Evolutionary conservation across 2,113 vertebrate species (phyloP), one percentile per base, ranked within the genome.

Genomic region (Microcebus tavaratra): DNA sequence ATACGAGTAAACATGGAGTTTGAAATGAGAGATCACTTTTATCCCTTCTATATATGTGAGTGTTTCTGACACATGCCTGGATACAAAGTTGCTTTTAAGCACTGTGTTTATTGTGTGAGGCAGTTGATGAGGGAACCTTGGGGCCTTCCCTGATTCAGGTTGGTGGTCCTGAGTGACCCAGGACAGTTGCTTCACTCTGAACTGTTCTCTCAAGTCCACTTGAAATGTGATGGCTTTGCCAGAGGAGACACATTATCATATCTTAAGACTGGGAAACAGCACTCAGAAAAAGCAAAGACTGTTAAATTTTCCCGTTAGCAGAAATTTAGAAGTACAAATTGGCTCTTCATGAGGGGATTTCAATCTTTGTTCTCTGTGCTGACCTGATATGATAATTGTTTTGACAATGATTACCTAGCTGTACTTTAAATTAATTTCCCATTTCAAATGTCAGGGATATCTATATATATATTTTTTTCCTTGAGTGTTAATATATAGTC

Each of bases 371-470:
- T 72, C 31, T 90, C 31, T 88, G 42, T 87, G 36, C n/a, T 96
- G 50, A 88, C 27, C 25, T 93, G 39, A 31, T 68, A n/a, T 36
- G 85, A 34, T 53, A 25, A 4, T 8, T 88, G 79, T 94, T 20
- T 23, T 21, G 11, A 63, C 73, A 80, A 89, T 57, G 27, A 68
- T 96, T 94, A 83, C 23, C 55, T 72, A 55, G 36, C 59, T 70
- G 18, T 59, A 27, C 18, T 94, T 93, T 45, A 93, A 93, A 75
- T 88, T 92, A 13, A 31, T 78, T 89, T 36, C 13, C 89, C 61
- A 65, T 57, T 93, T 93, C 80, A 67, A 59, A 70, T 83, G 53
- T 89, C n/a, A 45, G 48, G 14, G 13, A 67, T 67, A 67, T 31
- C 7, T 68, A 3, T 78, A 0, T 50, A 3, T 50, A 4, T 73